Evolutionary conservation across 1,140 invertebrate species (phyloP), one percentile per base, ranked within the genome.

Genomic region (Helicoverpa armigera): DNA sequence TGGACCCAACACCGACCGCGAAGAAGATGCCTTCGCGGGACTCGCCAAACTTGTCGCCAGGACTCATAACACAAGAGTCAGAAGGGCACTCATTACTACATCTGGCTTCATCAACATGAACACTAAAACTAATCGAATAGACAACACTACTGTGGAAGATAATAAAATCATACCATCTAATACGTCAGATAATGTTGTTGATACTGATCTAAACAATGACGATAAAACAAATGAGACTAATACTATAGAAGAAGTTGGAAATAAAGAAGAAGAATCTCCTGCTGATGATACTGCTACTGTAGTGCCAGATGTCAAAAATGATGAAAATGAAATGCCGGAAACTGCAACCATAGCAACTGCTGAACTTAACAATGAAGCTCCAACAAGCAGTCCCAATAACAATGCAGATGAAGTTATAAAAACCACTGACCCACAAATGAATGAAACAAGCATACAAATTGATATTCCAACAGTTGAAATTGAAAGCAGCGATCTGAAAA

Each of bases 1-100:
- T 75, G 91, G 91, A 14, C 86, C 86, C 3, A 92, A 92, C 50
- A 89, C 89, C 0, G 84, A 91, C 48, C 86, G 93, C n/a, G 94
- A 94, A 82, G 82, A 70, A 0, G 88, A 90, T 35, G 91, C 92
- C 0, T 95, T 95, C 60, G 85, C 83, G 1, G 77, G 70, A 7
- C 80, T 90, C 29, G 23, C 75, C 13, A 85, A 88, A 73, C 82
- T 91, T 14, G 87, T 88, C 2, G 80, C 86, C 11, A 90, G 88
- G 76, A 88, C 85, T 31, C 82, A 86, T 72, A 88, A 83, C 56
- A 51, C 81, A 4, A 67, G 86, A 16, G 84, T 88, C 16, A 88
- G 86, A 58, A 90, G 89, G 83, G 80, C 88, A 67, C 81, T 84
- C 9, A 78, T 74, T 3, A 58, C 54, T 16, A 48, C 56, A 5